phyloP scores from a whole-genome alignment of 1,140 invertebrate genomes.

The Zaprionus africanus region DNA sequence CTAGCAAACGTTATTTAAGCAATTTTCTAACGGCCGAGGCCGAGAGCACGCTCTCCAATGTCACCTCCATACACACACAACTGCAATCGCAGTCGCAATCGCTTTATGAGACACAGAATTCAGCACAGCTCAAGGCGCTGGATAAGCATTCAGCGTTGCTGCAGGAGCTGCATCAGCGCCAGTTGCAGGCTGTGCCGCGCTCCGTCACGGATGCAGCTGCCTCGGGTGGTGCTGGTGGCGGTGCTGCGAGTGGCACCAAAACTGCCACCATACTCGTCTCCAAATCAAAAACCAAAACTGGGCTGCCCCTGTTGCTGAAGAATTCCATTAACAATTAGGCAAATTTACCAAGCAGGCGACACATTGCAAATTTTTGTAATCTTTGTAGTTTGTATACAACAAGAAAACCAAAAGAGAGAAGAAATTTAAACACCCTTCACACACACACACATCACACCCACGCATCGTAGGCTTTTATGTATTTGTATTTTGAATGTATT shows the following conservation, averaged over 20 bases:
- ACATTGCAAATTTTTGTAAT: conserved; percentile 69
- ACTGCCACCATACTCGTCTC: conserved; percentile 84
- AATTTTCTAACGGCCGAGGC: conserved; percentile 74
- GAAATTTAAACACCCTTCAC: conserved; percentile 13
- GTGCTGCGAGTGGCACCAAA: conserved; percentile 64
- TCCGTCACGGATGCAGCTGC: conserved; percentile 49
- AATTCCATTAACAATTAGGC: conserved; percentile 84
- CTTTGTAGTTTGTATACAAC: conserved; percentile 77
- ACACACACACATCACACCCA: conserved; percentile 14
- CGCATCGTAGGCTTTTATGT: conserved; percentile 46
- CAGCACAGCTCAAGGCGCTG: conserved; percentile 66
- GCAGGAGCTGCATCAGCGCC: conserved; percentile 79
- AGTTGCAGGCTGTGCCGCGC: conserved; percentile 60
- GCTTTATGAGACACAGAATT: conserved; percentile 73
- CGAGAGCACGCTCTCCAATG: conserved; percentile 83
- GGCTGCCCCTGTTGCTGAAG: conserved; percentile 83
- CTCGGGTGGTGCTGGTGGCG: conserved; percentile 24
- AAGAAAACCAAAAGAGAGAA: conserved; percentile 24
- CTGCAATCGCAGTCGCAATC: conserved; percentile 69
- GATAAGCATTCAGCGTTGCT: conserved; percentile 76
- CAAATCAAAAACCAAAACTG: conserved; percentile 85
- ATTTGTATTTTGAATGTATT: conserved; percentile 54
- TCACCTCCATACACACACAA: conserved; percentile 83
- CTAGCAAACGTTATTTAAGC: conserved; percentile 81
- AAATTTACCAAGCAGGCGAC: conserved; percentile 46